A percentile compares a stretch with the other conserved stretches of the same genome.
phyloP scores from a whole-genome alignment of 2,113 vertebrate genomes.

The Condylura cristata region DNA sequence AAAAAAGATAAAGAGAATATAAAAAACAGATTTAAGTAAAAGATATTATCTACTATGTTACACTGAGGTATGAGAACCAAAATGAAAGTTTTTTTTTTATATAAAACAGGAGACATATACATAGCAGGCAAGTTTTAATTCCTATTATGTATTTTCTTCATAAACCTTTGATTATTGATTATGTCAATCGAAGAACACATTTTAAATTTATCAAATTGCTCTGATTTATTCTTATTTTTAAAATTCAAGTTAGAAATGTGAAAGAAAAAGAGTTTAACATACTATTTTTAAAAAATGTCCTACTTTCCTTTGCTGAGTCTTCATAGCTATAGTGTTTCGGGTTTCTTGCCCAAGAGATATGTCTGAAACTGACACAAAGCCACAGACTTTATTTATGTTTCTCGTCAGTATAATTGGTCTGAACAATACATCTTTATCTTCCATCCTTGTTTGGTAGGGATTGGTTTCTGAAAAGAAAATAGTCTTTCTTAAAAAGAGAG shows the following conservation, averaged over 20 bases:
- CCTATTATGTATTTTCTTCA: neutral
- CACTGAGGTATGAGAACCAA: neutral
- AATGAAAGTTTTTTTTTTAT: neutral
- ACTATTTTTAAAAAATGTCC: neutral
- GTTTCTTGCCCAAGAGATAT: neutral
- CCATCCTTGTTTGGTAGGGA: conserved; percentile 19
- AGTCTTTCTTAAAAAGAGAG: conserved; percentile 20
- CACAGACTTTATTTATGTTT: conserved; percentile 70
- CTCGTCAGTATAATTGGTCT: conserved; percentile 45
- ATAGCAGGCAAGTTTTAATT: neutral
- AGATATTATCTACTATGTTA: neutral
- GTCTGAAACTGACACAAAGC: conserved; percentile 59
- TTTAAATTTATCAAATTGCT: neutral
- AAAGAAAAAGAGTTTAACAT: neutral
- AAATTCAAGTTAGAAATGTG: neutral
- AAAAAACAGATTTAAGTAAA: neutral
- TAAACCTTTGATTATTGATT: neutral
- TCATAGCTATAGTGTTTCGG: neutral
- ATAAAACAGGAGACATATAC: neutral
- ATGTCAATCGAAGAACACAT: neutral
- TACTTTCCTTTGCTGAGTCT: neutral
- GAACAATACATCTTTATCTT: conserved; percentile 45
- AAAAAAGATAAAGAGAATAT: neutral
- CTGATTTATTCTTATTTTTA: neutral
- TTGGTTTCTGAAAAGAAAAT: conserved; percentile 31